Conservation (phyloP, 2,888 invertebrate species). For the Galeopsomyia nigrocyanea region DNA sequence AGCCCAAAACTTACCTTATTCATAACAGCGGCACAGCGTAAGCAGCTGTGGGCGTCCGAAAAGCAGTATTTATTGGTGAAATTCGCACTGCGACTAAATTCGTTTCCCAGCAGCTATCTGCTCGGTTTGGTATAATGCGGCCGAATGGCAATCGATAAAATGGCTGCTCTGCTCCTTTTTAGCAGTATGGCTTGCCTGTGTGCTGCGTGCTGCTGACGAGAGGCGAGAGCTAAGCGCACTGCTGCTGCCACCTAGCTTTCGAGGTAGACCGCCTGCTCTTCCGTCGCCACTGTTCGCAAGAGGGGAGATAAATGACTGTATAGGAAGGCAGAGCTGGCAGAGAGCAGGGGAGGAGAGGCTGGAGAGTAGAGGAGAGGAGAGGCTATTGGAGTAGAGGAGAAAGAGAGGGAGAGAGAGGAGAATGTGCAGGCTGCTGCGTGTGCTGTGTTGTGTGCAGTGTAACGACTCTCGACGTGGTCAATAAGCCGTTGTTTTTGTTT, state of each 20-base stretch:
- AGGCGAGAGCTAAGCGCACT: background rate
- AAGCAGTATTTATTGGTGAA: background rate
- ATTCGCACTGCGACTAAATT: background rate
- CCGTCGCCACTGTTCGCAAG: slow-evolving; percentile 2
- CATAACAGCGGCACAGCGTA: slow-evolving; percentile 13
- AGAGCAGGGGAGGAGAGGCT: background rate
- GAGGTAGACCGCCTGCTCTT: slow-evolving; percentile 1
- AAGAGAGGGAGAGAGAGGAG: too few species aligned
- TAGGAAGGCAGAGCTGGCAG: background rate
- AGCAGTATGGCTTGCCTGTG: background rate
- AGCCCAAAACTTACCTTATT: slow-evolving; percentile 19
- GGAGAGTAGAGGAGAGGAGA: background rate
- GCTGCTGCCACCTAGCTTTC: background rate
- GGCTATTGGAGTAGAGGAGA: too few species aligned
- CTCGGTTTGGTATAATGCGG: too few species aligned
- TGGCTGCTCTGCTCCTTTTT: slow-evolving; percentile 21
- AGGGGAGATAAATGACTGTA: background rate
- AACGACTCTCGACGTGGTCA: too few species aligned
- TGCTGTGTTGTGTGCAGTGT: too few species aligned
- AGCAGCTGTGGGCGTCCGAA: background rate
- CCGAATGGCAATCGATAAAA: slow-evolving; percentile 35
- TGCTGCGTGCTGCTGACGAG: slow-evolving; percentile 1
- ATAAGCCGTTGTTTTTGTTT: background rate
- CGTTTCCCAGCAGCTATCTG: background rate
- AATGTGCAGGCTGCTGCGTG: too few species aligned